Conservation (phyloP, 2,113 vertebrate genomes). For the Lathamus discolor region DNA sequence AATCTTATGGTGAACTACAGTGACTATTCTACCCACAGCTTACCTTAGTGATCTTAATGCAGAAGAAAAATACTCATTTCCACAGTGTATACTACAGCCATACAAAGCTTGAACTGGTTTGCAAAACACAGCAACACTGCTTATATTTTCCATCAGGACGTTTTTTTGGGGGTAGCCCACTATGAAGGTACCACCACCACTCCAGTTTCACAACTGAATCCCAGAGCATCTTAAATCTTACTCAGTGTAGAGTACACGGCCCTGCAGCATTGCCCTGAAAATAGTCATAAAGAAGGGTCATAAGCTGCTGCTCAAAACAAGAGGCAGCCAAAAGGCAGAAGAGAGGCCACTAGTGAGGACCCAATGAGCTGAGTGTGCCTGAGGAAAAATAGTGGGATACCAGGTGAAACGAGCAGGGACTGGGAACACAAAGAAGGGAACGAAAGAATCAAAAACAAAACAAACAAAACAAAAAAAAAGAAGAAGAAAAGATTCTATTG, state of each 20-base stretch:
- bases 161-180: background rate
- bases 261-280: background rate
- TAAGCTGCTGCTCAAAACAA: background rate
- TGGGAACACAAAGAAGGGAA: background rate
- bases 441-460: background rate
- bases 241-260: fast-evolving
- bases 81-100: background rate
- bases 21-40: background rate
- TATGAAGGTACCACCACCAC: background rate
- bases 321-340: background rate
- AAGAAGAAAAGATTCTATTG: background rate
- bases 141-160: background rate
- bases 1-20: background rate
- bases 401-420: background rate
- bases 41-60: background rate
- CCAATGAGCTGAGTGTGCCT: background rate
- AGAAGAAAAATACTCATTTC: background rate
- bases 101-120: background rate
- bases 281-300: background rate
- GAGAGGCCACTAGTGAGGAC: background rate
- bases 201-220: background rate
- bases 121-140: background rate
- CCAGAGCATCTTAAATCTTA: background rate
- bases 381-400: background rate
- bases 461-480: background rate